Percentiles rank a stretch among this genome's conserved stretches.
Evolutionary conservation across 2,113 vertebrate species (phyloP).

Genomic region (Camelus dromedarius): DNA sequence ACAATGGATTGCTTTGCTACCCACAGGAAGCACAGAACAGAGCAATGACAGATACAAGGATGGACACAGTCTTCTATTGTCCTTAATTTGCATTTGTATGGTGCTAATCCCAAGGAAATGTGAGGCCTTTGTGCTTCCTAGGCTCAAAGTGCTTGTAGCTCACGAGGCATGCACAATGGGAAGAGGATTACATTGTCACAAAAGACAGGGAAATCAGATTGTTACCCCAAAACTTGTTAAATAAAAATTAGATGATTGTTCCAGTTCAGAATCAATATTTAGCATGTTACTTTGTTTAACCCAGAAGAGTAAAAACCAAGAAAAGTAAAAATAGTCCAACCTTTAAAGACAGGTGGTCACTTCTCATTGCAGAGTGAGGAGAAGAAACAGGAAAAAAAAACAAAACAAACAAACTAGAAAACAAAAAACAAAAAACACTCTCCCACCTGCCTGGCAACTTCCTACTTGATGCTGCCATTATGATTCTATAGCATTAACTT

Average conservation of each 20-base stretch:
- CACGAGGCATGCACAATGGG: neutral
- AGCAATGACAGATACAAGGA: neutral
- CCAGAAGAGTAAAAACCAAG: neutral
- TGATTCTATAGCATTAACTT: neutral
- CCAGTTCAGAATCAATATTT: neutral
- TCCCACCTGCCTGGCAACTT: neutral
- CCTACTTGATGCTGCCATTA: neutral
- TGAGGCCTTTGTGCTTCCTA: neutral
- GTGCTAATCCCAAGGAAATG: neutral
- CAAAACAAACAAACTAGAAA: too few species aligned
- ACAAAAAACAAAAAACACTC: neutral
- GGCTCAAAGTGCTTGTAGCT: neutral
- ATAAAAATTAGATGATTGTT: neutral
- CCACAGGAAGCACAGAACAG: neutral
- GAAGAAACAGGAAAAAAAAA: neutral
- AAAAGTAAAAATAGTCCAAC: neutral
- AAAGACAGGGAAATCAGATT: conserved; percentile 12
- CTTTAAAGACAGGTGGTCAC: neutral
- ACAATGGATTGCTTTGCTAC: neutral
- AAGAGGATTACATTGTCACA: neutral
- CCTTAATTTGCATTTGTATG: neutral
- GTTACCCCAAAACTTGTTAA: neutral
- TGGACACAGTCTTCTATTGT: neutral
- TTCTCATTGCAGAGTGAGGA: neutral
- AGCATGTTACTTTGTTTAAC: neutral